Evolutionary conservation across 2,113 vertebrate species (phyloP).

Genomic region (Leucoraja erinaceus): DNA sequence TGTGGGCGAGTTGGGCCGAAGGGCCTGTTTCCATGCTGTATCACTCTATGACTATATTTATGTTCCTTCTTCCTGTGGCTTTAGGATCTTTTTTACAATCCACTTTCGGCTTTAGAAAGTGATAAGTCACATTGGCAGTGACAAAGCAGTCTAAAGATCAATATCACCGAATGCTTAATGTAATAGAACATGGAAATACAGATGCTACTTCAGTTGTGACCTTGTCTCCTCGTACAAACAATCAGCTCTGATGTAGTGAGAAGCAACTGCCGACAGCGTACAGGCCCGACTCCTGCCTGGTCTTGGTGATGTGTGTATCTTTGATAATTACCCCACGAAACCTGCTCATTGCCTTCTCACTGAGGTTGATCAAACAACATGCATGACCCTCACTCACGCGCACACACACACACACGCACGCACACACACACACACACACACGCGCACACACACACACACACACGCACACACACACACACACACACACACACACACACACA

Average conservation of each 20-base stretch:
- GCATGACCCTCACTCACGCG: background rate
- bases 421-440: too few relatives aligned
- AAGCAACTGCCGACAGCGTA: background rate
- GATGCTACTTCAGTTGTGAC: too few relatives aligned
- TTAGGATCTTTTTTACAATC: background rate
- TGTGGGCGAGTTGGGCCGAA: too few relatives aligned
- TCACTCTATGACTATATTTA: too few relatives aligned
- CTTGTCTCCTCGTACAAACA: background rate
- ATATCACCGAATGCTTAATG: background rate
- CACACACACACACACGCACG: too few relatives aligned
- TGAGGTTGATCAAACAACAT: background rate
- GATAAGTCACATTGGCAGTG: background rate
- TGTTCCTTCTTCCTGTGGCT: background rate
- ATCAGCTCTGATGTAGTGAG: background rate
- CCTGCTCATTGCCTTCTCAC: background rate
- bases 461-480: too few relatives aligned
- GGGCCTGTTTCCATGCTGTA: too few relatives aligned
- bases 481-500: too few relatives aligned
- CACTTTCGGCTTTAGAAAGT: background rate
- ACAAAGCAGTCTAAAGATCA: background rate
- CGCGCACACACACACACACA: too few relatives aligned
- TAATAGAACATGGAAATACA: background rate
- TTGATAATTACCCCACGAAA: background rate
- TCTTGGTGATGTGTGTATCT: background rate
- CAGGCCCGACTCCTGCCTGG: background rate